Percentiles rank a stretch among this genome's conserved stretches.
These are phyloP conservation scores for Zosterops pallidus DNA, from an alignment of 2,113 vertebrate genomes.

Conservation along the genomic window DNA sequence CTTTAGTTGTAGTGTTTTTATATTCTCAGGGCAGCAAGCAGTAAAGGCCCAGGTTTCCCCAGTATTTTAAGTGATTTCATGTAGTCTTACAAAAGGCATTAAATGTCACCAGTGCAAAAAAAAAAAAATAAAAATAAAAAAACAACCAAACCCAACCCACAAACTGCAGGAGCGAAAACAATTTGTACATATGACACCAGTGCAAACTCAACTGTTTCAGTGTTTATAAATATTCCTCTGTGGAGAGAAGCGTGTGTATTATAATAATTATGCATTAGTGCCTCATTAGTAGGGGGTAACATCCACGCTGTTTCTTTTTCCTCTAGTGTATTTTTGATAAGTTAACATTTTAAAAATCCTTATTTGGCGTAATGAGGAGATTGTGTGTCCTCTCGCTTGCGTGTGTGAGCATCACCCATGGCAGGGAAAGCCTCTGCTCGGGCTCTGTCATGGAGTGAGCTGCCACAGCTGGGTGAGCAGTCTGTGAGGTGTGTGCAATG, in stretches of 20 bases:
- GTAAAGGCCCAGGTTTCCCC: not conserved
- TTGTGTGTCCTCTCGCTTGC: not conserved
- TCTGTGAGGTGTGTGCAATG: rapidly evolving
- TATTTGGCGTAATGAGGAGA: conserved; percentile 60
- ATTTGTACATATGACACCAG: conserved; percentile 63
- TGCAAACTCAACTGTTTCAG: conserved; percentile 63
- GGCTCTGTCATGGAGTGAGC: rapidly evolving
- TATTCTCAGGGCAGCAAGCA: not conserved
- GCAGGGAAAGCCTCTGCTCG: rapidly evolving
- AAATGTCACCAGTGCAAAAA: conserved; percentile 55
- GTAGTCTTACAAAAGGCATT: conserved; percentile 49
- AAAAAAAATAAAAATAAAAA: conserved; percentile 54
- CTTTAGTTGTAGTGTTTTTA: not conserved
- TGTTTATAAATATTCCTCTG: conserved; percentile 82
- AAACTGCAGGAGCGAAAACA: conserved; percentile 70
- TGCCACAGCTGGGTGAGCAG: not conserved
- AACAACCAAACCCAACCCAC: not conserved
- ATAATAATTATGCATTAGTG: conserved; percentile 82
- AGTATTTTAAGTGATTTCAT: conserved; percentile 43
- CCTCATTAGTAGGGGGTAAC: conserved; percentile 80
- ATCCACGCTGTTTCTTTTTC: conserved; percentile 70
- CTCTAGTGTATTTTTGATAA: conserved; percentile 80
- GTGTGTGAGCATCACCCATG: not conserved
- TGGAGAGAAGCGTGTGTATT: conserved; percentile 74
- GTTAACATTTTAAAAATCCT: conserved; percentile 72